Evolutionary conservation across 1,140 invertebrate species (phyloP).

Genomic region (Drosophila triauraria): DNA sequence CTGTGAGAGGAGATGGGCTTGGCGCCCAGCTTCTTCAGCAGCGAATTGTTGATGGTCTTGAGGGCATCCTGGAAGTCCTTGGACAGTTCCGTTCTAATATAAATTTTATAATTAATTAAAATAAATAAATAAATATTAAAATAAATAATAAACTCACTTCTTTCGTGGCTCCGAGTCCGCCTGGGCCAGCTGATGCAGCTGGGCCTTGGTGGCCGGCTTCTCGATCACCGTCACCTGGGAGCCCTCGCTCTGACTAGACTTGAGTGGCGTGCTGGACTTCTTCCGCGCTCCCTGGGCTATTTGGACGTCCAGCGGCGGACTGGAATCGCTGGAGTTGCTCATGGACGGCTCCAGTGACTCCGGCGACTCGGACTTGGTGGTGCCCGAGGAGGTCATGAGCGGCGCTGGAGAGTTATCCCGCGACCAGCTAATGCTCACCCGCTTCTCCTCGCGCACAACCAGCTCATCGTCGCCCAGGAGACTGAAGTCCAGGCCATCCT

Average conservation of each 20-base stretch:
- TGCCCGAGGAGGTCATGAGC: slow-evolving; percentile 55
- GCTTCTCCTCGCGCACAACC: slow-evolving; percentile 79
- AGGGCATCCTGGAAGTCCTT: slow-evolving; percentile 92
- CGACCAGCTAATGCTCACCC: slow-evolving; percentile 82
- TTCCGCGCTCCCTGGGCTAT: slow-evolving; percentile 76
- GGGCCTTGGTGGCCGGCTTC: slow-evolving; percentile 69
- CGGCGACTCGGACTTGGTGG: slow-evolving; percentile 62
- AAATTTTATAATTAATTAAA: not conserved
- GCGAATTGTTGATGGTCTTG: slow-evolving; percentile 92
- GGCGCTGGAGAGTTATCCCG: slow-evolving; percentile 77
- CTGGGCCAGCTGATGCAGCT: slow-evolving; percentile 77
- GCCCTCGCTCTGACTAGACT: slow-evolving; percentile 81
- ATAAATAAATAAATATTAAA: not conserved
- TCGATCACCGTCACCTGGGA: slow-evolving; percentile 75
- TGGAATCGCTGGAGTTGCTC: slow-evolving; percentile 51
- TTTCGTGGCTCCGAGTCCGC: slow-evolving; percentile 70
- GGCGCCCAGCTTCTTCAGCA: slow-evolving; percentile 87
- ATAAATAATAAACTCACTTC: slow-evolving; percentile 49
- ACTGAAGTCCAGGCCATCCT: slow-evolving; percentile 44
- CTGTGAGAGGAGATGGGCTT: slow-evolving; percentile 80
- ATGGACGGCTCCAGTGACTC: slow-evolving; percentile 25
- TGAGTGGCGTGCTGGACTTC: slow-evolving; percentile 74
- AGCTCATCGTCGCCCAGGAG: slow-evolving; percentile 73
- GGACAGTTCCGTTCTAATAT: slow-evolving; percentile 87
- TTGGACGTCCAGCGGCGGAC: slow-evolving; percentile 55